phyloP scores from a whole-genome alignment of 2,113 vertebrate genomes.

The Notiomystis cincta region DNA sequence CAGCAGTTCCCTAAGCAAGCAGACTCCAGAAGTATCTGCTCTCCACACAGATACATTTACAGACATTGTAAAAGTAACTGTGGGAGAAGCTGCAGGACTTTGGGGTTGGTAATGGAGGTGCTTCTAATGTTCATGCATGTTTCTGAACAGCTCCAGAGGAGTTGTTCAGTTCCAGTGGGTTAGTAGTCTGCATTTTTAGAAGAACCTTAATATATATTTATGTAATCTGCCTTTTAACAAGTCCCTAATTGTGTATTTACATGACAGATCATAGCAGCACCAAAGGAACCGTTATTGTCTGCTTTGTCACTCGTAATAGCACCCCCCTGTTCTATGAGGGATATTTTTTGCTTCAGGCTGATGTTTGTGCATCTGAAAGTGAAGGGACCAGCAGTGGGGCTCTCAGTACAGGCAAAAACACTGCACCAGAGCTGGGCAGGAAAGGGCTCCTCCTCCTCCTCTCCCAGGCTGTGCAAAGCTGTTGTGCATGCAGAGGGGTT shows the following conservation, averaged over 20 bases:
- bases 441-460: background rate
- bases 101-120: accelerated
- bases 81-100: background rate
- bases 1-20: background rate
- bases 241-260: background rate
- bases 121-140: background rate
- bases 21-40: background rate
- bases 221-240: background rate
- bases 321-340: background rate
- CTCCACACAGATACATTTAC: background rate
- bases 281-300: background rate
- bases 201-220: background rate
- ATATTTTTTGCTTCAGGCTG: background rate
- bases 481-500: background rate
- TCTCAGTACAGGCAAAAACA: accelerated
- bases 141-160: conserved; percentile 10
- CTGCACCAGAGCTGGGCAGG: too few species aligned
- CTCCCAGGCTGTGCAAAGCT: background rate
- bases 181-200: background rate
- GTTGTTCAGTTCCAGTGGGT: background rate
- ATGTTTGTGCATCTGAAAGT: background rate
- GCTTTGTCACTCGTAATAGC: background rate
- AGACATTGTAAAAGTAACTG: background rate
- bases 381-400: background rate
- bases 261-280: background rate